Base-by-base conservation (phyloP, 1,140 invertebrate genomes). In the Nasonia longicornis region DNA sequence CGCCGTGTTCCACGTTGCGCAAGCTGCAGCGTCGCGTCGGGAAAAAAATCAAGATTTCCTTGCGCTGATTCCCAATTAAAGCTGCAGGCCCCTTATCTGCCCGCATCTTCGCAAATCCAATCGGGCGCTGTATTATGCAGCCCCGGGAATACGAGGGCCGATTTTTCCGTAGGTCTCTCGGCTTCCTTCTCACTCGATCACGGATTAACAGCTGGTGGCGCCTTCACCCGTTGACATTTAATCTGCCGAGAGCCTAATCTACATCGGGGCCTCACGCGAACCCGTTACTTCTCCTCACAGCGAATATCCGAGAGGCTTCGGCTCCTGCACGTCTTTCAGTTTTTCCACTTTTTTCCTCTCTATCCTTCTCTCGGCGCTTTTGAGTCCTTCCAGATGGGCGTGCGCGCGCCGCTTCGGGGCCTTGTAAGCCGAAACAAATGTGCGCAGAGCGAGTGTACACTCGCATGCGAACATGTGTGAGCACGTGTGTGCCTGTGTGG, bases 341-440 rank as follows among this genome's bases (percentile, higher is more conserved):
- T 77, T 77, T 77, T 70, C 63, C 45, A n/a, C 52, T 52, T 79
- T 83, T 79, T 74, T 75, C 73, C 73, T 83, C 67, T 71, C 20
- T 10, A 11, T 2, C 12, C 26, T 3, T 20, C 20, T 72, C 4
- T 58, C 16, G 76, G 42, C 42, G 31, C 10, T 74, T 74, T 4
- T 88, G 89, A 89, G 87, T 87, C 86, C 77, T 89, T 89, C 87
- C 88, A 89, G 88, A 89, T 89, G 89, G 83, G 8, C n/a, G 70
- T 10, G 22, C 11, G 20, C 20, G 38, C 42, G 71, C 71, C 8
- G 16, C 71, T 72, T 29, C 14, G 20, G 45, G 66, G 81, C 78
- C 38, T 71, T 70, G 63, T 86, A 87, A 88, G 85, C 84, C 83
- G 84, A 87, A 87, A 86, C 87, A 87, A 87, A 87, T 88, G 86